phyloP scores from a whole-genome alignment of 2,797 vertebrate genomes.

The Tolypeutes matacus region DNA sequence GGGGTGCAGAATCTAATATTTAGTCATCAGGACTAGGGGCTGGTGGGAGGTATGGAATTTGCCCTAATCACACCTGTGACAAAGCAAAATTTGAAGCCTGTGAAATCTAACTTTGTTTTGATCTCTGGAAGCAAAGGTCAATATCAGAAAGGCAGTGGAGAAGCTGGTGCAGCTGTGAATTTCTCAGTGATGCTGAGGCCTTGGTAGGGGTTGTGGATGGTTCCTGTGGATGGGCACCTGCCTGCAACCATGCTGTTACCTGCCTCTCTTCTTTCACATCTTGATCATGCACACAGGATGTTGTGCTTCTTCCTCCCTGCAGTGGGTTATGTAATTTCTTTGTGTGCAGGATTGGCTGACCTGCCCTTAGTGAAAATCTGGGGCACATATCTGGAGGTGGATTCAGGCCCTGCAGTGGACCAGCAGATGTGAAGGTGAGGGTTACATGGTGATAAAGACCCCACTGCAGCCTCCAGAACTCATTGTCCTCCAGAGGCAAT shows the following conservation, averaged over 20 bases:
- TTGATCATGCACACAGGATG: too few relatives aligned
- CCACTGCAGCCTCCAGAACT: neutral
- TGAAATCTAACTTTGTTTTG: neutral
- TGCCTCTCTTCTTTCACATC: neutral
- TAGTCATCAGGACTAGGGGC: neutral
- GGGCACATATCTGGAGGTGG: neutral
- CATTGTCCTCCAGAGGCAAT: conserved; percentile 46
- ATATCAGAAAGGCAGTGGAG: too few relatives aligned
- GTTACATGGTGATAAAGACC: neutral
- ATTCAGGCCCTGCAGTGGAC: neutral
- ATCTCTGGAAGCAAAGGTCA: neutral
- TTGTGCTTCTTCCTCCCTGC: neutral
- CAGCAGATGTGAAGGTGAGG: neutral
- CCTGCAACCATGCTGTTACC: too few relatives aligned
- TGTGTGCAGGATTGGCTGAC: neutral
- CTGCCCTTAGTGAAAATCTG: neutral
- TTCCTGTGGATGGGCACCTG: too few relatives aligned
- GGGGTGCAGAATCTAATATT: neutral
- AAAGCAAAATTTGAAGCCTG: neutral
- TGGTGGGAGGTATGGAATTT: neutral
- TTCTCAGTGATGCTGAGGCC: neutral
- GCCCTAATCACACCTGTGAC: neutral
- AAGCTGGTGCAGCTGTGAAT: neutral
- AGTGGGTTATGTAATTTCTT: neutral
- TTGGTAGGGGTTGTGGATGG: neutral